Evolutionary conservation across 2,113 vertebrate species (phyloP), one percentile per base, ranked within the genome.

Genomic region (Falcunculus frontatus): DNA sequence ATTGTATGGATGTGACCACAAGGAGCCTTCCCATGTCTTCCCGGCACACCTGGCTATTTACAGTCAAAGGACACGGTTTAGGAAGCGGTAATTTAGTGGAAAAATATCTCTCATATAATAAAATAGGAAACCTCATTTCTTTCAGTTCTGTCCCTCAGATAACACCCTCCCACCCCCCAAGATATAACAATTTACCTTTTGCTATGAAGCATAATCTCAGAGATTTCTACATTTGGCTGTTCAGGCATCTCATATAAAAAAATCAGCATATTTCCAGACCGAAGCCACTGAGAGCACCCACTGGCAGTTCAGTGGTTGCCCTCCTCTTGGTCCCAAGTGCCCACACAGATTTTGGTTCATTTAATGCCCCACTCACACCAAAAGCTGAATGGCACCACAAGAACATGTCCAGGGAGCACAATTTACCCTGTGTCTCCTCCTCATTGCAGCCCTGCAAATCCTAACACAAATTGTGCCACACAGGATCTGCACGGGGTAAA

Each of bases 41-140:
- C 59, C 1, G 2, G 73, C 91, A 80, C 94, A 94, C 81, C 92
- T 77, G 89, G 92, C 84, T 92, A 85, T 91, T 83, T 77, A 94
- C 95, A 95, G 63, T 84, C 8, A 91, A 64, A 89, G 83, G 93
- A 86, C 85, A 93, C 2, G 0, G 42, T 37, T 82, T 60, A 77
- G 89, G 84, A 96, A 95, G 85, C 3, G 0, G 75, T 41, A 89
- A 95, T 93, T 91, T 55, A 75, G 88, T 97, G 96, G 92, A 97
- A 97, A 97, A 97, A 97, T 97, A 96, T 65, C 87, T 97, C 94
- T 97, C 33, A 18, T 89, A 65, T 97, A 95, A 93, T 94, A 97
- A 97, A 97, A 97, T 97, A 97, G 88, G 90, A 96, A 96, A 91
- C 87, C 94, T 95, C n/a, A 14, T 92, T 89, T 96, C 76, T 89